Evolutionary conservation across 2,797 vertebrate species (phyloP).

Genomic region (Buceros bicornis): DNA sequence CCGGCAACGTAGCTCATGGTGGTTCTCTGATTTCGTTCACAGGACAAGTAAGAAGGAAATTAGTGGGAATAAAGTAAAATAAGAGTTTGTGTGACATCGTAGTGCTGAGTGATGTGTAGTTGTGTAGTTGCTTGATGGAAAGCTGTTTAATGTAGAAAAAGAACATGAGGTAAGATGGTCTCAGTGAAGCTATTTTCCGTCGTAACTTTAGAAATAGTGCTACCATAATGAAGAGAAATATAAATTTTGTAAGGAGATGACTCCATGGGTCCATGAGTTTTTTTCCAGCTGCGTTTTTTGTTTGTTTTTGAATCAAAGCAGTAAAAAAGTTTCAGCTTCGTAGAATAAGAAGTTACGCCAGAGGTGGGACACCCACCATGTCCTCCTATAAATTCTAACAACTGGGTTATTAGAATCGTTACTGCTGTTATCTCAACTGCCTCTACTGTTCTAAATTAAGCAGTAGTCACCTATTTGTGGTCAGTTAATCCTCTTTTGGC

Average conservation of each 20-base stretch:
- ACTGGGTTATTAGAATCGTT: background rate
- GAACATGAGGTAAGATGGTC: background rate
- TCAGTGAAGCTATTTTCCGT: background rate
- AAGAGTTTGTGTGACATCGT: background rate
- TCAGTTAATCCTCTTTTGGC: background rate
- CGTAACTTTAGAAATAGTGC: background rate
- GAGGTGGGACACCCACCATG: background rate
- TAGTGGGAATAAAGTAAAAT: background rate
- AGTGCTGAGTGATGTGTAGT: background rate
- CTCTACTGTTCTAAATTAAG: background rate
- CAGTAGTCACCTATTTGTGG: background rate
- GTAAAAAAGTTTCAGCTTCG: background rate
- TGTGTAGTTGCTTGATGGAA: background rate
- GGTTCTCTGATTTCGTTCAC: background rate
- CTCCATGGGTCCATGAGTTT: too few species aligned
- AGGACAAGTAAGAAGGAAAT: background rate
- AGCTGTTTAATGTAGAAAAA: background rate
- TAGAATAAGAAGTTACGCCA: background rate
- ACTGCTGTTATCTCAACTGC: background rate
- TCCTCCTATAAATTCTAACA: background rate
- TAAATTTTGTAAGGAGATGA: background rate
- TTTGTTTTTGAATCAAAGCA: background rate
- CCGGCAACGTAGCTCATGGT: background rate
- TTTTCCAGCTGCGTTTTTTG: background rate
- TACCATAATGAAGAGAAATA: background rate